A percentile compares a stretch with the other conserved stretches of the same genome.
These are phyloP conservation scores for Syndactyla subalaris DNA, from an alignment of 2,797 vertebrate genomes.

Conservation along the genomic window DNA sequence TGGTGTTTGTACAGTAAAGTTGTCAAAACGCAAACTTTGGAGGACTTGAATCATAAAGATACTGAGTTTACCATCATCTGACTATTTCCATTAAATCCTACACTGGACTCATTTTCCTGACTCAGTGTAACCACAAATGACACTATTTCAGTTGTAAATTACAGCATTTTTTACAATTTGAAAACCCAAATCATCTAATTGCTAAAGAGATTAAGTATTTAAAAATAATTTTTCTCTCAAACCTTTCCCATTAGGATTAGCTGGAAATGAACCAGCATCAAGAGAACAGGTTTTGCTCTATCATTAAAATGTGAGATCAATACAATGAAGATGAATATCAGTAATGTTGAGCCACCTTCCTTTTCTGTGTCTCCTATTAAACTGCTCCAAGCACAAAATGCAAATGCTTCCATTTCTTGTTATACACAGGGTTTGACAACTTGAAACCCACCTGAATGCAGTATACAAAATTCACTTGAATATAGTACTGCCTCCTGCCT, in stretches of 20 bases:
- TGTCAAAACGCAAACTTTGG: not conserved
- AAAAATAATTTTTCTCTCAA: conserved; percentile 19
- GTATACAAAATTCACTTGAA: not conserved
- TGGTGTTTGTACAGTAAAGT: not conserved
- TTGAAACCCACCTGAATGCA: not conserved
- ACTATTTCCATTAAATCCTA: conserved; percentile 7
- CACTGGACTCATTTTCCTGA: not conserved
- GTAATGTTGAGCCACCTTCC: not conserved
- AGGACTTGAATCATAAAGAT: not conserved
- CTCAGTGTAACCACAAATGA: conserved; percentile 7
- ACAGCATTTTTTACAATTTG: not conserved
- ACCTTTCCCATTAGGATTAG: conserved; percentile 11
- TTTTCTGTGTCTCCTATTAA: not conserved
- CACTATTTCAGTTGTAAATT: not conserved
- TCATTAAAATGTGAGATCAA: not conserved
- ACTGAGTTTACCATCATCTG: not conserved
- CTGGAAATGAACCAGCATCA: conserved; percentile 1
- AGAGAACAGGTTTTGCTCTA: not conserved
- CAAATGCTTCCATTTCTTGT: not conserved
- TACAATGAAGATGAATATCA: conserved; percentile 11
- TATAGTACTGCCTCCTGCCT: not conserved
- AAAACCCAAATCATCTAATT: conserved; percentile 1
- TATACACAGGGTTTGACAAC: not conserved
- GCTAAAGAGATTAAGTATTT: conserved; percentile 10
- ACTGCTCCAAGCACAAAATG: not conserved